phyloP scores from a whole-genome alignment of 2,113 vertebrate genomes.

The Tautogolabrus adspersus region DNA sequence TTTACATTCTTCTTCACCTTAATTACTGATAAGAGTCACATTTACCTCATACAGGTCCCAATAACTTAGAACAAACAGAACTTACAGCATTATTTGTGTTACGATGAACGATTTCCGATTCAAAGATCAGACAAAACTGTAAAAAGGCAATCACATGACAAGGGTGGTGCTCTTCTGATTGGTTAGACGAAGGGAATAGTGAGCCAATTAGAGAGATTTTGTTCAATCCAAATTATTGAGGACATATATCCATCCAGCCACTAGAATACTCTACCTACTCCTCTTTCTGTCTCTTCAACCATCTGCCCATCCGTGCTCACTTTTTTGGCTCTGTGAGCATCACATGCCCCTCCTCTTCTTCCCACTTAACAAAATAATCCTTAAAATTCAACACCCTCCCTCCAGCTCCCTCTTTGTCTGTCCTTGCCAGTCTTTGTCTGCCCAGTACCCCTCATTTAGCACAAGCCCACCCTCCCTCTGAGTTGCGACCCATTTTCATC shows the following conservation, averaged over 20 bases:
- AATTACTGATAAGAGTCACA: neutral
- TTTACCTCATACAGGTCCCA: neutral
- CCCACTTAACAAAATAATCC: constrained; percentile 23
- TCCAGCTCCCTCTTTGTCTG: neutral
- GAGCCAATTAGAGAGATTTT: neutral
- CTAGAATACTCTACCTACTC: no score
- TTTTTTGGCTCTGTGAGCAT: constrained; percentile 1
- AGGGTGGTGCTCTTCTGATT: constrained; percentile 25
- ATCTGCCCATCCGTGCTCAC: fast-evolving
- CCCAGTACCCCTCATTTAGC: constrained; percentile 16
- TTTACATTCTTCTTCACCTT: neutral
- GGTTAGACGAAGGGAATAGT: neutral
- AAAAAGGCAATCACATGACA: neutral
- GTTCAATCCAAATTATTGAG: neutral
- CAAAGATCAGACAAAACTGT: neutral
- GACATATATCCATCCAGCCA: neutral
- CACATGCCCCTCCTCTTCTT: neutral
- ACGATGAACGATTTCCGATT: neutral
- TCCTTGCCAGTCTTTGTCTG: constrained; percentile 17
- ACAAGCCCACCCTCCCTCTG: constrained; percentile 35
- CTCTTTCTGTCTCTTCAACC: neutral
- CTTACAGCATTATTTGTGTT: no score
- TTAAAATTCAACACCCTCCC: constrained; percentile 46
- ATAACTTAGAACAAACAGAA: no score
- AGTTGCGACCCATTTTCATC: constrained; percentile 58